Conservation (phyloP, 2,113 vertebrate genomes). For the Puffinus mauretanicus region DNA sequence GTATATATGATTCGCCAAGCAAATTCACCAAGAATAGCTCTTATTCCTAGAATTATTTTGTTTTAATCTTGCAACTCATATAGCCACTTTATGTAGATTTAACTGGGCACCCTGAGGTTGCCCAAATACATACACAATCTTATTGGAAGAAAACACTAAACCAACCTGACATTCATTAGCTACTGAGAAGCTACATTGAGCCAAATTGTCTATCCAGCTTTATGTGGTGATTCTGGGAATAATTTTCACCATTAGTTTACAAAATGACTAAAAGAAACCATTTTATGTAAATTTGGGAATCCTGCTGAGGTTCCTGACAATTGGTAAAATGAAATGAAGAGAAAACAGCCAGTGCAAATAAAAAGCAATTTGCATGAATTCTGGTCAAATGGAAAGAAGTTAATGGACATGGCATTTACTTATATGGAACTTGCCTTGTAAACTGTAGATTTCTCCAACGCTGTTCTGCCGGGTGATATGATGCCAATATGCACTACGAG, state of each 20-base stretch:
- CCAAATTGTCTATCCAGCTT: slow-evolving; percentile 15
- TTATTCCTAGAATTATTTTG: not conserved
- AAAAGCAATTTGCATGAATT: slow-evolving; percentile 2
- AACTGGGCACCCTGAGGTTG: slow-evolving; percentile 34
- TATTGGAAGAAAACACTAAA: not conserved
- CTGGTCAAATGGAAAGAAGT: not conserved
- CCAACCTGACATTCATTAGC: slow-evolving; percentile 8
- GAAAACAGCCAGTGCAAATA: slow-evolving; percentile 10
- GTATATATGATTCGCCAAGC: not conserved
- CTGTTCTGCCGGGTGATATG: slow-evolving; percentile 98
- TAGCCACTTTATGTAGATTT: slow-evolving; percentile 19
- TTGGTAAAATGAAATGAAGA: slow-evolving; percentile 28
- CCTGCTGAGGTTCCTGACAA: slow-evolving; percentile 16
- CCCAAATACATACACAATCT: not conserved
- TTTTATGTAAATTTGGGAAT: slow-evolving; percentile 18
- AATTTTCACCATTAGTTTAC: slow-evolving; percentile 26
- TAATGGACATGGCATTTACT: not conserved
- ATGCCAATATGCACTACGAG: slow-evolving; percentile 97
- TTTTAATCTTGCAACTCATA: not conserved
- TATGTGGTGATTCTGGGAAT: slow-evolving; percentile 33
- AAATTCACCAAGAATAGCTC: not conserved
- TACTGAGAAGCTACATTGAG: slow-evolving; percentile 6
- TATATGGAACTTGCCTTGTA: slow-evolving; percentile 85
- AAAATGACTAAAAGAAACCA: slow-evolving; percentile 50
- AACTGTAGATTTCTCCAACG: slow-evolving; percentile 95